Conservation (phyloP, 2,888 invertebrate genomes). For the Nymphalis polychloros region DNA sequence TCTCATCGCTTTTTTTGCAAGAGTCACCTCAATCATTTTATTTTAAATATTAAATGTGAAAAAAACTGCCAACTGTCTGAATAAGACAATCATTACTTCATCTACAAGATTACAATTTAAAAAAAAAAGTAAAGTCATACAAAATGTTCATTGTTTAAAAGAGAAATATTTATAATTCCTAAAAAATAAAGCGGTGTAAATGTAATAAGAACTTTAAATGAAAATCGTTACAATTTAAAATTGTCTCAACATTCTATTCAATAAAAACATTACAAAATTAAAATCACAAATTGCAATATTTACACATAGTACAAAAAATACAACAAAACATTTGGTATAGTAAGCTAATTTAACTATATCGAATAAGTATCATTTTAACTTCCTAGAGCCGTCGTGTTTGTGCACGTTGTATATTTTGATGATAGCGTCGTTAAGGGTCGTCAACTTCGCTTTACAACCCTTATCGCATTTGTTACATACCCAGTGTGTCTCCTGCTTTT, state of each 20-base stretch:
- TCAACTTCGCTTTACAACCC: slow-evolving; percentile 72
- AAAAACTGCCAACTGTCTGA: no score
- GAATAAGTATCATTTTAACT: slow-evolving; percentile 44
- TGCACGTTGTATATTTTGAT: slow-evolving; percentile 68
- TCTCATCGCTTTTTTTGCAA: no score
- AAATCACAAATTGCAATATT: neutral
- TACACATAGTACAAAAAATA: neutral
- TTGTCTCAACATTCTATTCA: neutral
- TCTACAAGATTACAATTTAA: no score
- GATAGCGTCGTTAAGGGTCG: slow-evolving; percentile 68
- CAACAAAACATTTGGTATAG: slow-evolving; percentile 6
- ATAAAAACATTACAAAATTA: neutral
- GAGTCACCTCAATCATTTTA: no score
- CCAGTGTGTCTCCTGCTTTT: slow-evolving; percentile 70
- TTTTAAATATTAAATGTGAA: no score
- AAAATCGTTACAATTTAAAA: no score
- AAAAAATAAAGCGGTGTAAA: no score
- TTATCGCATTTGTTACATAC: slow-evolving; percentile 74
- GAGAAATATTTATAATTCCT: no score
- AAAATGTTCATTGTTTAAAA: no score
- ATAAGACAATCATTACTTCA: no score
- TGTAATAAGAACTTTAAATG: no score
- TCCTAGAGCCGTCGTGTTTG: slow-evolving; percentile 58
- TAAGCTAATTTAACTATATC: neutral
- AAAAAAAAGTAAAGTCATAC: no score